Base-by-base conservation (phyloP, 2,113 vertebrate species). In the Cathartes aura region DNA sequence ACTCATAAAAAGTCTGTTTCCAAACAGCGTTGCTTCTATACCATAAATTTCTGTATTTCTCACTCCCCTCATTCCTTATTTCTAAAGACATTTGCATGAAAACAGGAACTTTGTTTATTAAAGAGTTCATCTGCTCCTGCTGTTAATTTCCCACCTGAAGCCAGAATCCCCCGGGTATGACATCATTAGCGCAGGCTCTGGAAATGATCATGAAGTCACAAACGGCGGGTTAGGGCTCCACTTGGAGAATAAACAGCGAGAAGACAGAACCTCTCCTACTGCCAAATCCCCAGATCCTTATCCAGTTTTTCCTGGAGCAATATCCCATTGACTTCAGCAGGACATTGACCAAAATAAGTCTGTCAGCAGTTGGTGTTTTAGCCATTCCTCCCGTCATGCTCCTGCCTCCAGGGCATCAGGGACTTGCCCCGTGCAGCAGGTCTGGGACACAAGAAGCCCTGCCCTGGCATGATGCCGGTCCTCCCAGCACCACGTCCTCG, bases 1-100 rank as follows among this genome's bases (percentile, higher is more conserved):
- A 96, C 97, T 91, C 96, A 87, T 96, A 97, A 97, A 98, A 97
- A 86, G 64, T 95, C 96, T 96, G 95, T 97, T 98, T 97, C 90
- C 93, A 96, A 98, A 96, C 97, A 97, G 95, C 32, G 13, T 93
- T 1, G 11, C 93, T 97, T 95, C 96, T 93, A 93, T 72, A 93
- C 95, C 81, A 82, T 96, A 97, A 95, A 98, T 96, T 75, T 72
- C 96, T 76, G 52, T 75, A 89, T 96, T 96, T 87, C 94, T 91
- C 67, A 56, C 83, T 89, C 96, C 53, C 30, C 17, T 93, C 55
- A 7, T 74, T 90, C 89, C 87, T 91, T 94, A 75, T 82, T 94
- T 93, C 73, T 72, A 81, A 95, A 87, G 85, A 52, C 84, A 97
- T 96, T 96, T 96, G 95, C 98, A 98, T 97, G 81, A 96, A 98